These are phyloP conservation scores for Busseola fusca DNA, from an alignment of 2,888 invertebrate species.

Conservation along the genomic window DNA sequence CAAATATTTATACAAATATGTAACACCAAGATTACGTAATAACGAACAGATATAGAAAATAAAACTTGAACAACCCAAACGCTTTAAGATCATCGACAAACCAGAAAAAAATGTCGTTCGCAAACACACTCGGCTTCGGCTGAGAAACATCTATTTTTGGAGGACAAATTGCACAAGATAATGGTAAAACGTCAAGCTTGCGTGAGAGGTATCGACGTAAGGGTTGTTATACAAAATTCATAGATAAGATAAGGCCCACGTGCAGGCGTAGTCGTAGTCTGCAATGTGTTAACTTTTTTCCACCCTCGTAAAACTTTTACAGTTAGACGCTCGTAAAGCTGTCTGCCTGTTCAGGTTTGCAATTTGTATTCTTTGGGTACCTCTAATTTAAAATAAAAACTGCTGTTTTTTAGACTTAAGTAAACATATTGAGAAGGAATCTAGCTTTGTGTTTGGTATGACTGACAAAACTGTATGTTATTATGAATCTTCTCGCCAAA, in stretches of 20 bases:
- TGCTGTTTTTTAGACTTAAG: too few species aligned
- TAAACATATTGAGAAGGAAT: too few species aligned
- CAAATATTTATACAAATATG: too few species aligned
- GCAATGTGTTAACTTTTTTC: constrained; percentile 72
- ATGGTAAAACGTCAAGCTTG: constrained; percentile 59
- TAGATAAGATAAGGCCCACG: constrained; percentile 77
- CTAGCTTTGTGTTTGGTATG: too few species aligned
- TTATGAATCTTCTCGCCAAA: too few species aligned
- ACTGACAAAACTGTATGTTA: too few species aligned
- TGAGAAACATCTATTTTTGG: constrained; percentile 39
- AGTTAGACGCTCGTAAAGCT: constrained; percentile 23
- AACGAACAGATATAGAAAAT: background rate
- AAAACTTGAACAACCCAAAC: background rate
- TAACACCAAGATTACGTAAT: background rate
- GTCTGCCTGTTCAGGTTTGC: background rate
- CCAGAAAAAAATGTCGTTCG: constrained; percentile 23
- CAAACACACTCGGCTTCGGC: constrained; percentile 10
- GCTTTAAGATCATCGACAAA: background rate
- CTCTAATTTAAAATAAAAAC: too few species aligned
- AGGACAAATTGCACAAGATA: constrained; percentile 38
- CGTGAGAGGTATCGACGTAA: constrained; percentile 62
- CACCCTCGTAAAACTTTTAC: constrained; percentile 38
- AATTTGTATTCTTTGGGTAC: too few species aligned
- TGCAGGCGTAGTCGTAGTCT: constrained; percentile 70
- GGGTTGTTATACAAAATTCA: constrained; percentile 70